Conservation (phyloP, 2,113 vertebrate genomes). For the Muscicapa adusta region DNA sequence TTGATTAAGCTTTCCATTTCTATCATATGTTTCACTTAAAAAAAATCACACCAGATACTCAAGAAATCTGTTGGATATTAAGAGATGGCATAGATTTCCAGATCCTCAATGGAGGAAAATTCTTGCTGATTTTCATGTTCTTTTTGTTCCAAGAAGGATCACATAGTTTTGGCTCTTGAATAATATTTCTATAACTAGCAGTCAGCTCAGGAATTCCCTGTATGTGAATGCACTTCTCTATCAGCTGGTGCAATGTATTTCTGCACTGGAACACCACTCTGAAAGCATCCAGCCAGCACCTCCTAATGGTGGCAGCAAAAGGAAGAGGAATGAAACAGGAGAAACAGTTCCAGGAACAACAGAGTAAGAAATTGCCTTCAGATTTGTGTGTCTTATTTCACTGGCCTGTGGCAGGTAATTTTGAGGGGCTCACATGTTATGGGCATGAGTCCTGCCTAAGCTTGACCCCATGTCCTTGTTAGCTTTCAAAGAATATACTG, state of each 20-base stretch:
- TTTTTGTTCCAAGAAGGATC: slow-evolving; percentile 36
- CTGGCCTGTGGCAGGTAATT: neutral
- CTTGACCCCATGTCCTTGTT: neutral
- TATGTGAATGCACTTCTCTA: neutral
- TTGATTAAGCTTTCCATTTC: slow-evolving; percentile 40
- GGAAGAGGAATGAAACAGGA: neutral
- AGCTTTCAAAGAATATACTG: neutral
- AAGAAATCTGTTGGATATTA: slow-evolving; percentile 19
- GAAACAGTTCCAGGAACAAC: neutral
- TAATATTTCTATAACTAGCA: slow-evolving; percentile 15
- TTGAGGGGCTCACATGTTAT: neutral
- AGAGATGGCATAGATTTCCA: neutral
- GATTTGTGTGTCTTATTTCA: neutral
- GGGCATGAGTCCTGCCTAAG: neutral
- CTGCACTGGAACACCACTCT: neutral
- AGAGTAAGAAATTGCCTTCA: neutral
- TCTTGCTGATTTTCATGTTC: slow-evolving; percentile 19
- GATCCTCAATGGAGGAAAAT: slow-evolving; percentile 8
- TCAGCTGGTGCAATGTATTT: neutral
- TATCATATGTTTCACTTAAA: slow-evolving; percentile 27
- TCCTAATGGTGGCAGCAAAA: slow-evolving; percentile 11
- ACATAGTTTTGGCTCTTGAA: slow-evolving; percentile 25
- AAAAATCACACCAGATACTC: neutral
- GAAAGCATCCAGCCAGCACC: neutral
- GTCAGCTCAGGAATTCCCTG: neutral